Evolutionary conservation across 2,888 invertebrate species (phyloP).

Genomic region (Himalopsyche kuldschensis): DNA sequence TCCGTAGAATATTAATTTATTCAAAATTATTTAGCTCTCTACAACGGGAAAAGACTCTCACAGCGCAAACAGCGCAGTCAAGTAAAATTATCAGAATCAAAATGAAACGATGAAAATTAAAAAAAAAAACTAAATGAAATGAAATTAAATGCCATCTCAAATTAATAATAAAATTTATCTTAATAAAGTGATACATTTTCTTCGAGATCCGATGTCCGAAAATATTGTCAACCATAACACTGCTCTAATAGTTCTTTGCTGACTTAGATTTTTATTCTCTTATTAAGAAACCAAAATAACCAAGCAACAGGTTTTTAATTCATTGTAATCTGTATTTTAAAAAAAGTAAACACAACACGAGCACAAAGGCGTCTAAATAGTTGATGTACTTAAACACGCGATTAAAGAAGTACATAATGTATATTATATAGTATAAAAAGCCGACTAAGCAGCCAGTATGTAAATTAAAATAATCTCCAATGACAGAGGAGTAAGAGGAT

Average conservation of each 20-base stretch:
- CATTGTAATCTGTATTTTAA: neutral
- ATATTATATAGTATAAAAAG: neutral
- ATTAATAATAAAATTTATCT: too few relatives aligned
- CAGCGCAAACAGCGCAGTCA: too few relatives aligned
- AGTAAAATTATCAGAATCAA: too few relatives aligned
- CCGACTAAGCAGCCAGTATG: neutral
- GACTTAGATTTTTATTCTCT: neutral
- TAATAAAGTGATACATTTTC: too few relatives aligned
- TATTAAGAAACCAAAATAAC: neutral
- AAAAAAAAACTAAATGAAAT: too few relatives aligned
- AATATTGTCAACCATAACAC: too few relatives aligned
- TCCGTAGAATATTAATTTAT: too few relatives aligned
- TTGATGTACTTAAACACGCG: neutral
- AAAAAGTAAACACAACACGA: neutral
- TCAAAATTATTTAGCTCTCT: too few relatives aligned
- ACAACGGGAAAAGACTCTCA: too few relatives aligned
- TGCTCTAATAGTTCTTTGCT: neutral
- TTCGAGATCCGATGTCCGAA: too few relatives aligned
- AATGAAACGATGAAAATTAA: too few relatives aligned
- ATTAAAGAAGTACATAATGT: neutral
- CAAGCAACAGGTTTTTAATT: neutral
- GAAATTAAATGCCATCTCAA: too few relatives aligned
- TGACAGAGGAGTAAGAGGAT: neutral
- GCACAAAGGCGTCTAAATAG: neutral
- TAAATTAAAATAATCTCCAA: constrained; percentile 1